Conservation (phyloP, 2,888 invertebrate genomes). For the Synanthedon vespiformis region DNA sequence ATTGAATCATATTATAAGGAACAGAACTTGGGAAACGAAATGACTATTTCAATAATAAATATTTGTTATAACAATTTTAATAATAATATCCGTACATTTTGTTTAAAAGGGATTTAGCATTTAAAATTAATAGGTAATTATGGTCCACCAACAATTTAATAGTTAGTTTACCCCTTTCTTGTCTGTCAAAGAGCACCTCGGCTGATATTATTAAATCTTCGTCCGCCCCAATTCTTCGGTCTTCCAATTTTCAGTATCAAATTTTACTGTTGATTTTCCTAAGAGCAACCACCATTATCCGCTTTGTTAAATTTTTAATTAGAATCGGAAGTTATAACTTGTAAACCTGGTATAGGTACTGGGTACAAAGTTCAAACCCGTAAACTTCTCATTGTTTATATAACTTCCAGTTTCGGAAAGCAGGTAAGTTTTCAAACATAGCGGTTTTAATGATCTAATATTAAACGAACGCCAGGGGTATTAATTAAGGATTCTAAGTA, state of each 20-base stretch:
- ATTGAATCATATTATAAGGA: too few species aligned
- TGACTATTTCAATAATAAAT: too few species aligned
- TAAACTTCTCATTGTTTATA: slow-evolving; percentile 65
- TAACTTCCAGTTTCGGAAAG: slow-evolving; percentile 54
- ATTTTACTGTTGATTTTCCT: slow-evolving; percentile 29
- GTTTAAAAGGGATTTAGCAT: background rate
- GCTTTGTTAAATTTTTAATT: slow-evolving; percentile 62
- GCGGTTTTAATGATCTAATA: slow-evolving; percentile 70
- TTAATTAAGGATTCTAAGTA: slow-evolving; percentile 63
- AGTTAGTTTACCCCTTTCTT: slow-evolving; percentile 5
- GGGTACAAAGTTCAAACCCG: slow-evolving; percentile 48
- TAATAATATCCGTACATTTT: background rate
- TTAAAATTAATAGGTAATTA: slow-evolving; percentile 3
- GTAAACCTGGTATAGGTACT: slow-evolving; percentile 54
- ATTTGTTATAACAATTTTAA: too few species aligned
- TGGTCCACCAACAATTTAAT: slow-evolving; percentile 6
- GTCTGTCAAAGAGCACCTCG: slow-evolving; percentile 6
- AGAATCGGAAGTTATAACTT: slow-evolving; percentile 53
- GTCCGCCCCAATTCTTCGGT: slow-evolving; percentile 10
- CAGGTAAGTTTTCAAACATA: slow-evolving; percentile 67
- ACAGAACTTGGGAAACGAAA: too few species aligned
- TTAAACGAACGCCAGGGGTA: slow-evolving; percentile 63
- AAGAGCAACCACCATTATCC: slow-evolving; percentile 36
- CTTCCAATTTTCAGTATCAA: slow-evolving; percentile 15
- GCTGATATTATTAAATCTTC: slow-evolving; percentile 10